Evolutionary conservation across 2,888 invertebrate species (phyloP).

Genomic region (Thyatira batis): DNA sequence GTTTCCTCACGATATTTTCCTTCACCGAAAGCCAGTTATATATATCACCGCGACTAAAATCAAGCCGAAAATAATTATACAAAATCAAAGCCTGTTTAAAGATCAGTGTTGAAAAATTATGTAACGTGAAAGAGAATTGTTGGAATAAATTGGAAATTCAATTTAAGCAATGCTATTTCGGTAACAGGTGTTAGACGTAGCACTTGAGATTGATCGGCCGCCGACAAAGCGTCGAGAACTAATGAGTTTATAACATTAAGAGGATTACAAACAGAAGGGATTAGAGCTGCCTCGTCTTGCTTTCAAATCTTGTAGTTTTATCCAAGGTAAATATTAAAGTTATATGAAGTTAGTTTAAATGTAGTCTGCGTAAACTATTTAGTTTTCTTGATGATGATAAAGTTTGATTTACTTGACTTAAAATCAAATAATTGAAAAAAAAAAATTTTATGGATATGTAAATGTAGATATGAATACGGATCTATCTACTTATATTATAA

Average conservation of each 20-base stretch:
- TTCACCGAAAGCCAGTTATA: no score
- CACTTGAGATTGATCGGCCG: conserved; percentile 22
- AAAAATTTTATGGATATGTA: no score
- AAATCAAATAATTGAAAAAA: no score
- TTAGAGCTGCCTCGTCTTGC: background rate
- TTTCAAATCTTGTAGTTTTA: background rate
- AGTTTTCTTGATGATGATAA: background rate
- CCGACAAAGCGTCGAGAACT: conserved; percentile 16
- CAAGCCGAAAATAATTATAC: no score
- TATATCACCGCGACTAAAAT: no score
- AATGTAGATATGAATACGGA: no score
- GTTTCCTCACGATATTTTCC: no score
- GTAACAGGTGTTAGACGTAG: conserved; percentile 27
- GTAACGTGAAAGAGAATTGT: background rate
- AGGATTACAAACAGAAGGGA: conserved; percentile 4
- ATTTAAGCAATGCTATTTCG: conserved; percentile 40
- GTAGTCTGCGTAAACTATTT: background rate
- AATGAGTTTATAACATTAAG: conserved; percentile 16
- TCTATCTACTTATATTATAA: no score
- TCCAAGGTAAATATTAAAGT: background rate
- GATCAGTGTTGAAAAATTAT: background rate
- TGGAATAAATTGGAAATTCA: conserved; percentile 36
- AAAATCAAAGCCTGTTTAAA: background rate
- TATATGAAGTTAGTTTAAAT: background rate
- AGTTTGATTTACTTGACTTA: no score